phyloP scores from a whole-genome alignment of 23 tunicate species.

The Phallusia fumigata region DNA sequence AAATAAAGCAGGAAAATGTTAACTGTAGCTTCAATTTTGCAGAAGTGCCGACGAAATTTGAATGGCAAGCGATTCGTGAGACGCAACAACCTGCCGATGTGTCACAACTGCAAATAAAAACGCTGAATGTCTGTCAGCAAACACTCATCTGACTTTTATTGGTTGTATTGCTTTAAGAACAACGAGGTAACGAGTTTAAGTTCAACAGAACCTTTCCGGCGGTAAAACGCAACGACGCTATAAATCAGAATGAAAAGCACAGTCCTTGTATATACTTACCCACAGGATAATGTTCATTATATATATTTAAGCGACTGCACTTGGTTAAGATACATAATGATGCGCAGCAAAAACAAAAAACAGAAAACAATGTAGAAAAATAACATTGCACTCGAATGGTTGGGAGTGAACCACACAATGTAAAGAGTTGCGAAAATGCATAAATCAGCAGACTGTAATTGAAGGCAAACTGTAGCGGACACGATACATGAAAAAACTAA shows the following conservation, averaged over 20 bases:
- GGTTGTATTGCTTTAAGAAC: background rate
- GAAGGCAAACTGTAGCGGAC: background rate
- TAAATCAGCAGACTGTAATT: background rate
- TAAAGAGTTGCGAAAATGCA: background rate
- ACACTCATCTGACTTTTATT: background rate
- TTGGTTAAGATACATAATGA: background rate
- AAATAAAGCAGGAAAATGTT: background rate
- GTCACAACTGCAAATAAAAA: constrained; percentile 63
- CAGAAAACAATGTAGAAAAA: background rate
- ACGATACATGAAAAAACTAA: background rate
- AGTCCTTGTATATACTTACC: background rate
- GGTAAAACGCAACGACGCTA: background rate
- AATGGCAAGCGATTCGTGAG: constrained; percentile 67
- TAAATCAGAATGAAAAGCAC: too few relatives aligned
- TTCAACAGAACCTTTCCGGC: background rate
- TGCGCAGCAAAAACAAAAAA: background rate
- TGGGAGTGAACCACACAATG: background rate
- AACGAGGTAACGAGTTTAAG: background rate
- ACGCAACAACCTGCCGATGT: constrained; percentile 52
- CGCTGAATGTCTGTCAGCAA: too few relatives aligned
- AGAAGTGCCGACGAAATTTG: constrained; percentile 72
- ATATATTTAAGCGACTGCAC: background rate
- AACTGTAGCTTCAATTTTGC: background rate
- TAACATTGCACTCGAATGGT: background rate
- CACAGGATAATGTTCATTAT: background rate